phyloP scores from a whole-genome alignment of 2,797 vertebrate species.

The Gobio occitaniae region DNA sequence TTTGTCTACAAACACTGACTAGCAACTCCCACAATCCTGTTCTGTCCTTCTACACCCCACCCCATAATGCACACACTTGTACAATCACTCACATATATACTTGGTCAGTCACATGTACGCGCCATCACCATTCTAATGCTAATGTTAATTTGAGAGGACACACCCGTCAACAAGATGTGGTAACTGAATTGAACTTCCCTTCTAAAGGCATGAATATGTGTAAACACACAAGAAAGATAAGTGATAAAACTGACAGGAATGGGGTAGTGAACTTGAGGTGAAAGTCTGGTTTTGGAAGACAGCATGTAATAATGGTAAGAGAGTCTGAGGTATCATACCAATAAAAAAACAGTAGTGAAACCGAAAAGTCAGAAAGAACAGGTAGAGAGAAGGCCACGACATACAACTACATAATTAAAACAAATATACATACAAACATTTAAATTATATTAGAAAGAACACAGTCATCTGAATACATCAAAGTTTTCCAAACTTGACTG shows the following conservation, averaged over 20 bases:
- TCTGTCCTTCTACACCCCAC: slow-evolving; percentile 81
- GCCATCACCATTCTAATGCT: slow-evolving; percentile 64
- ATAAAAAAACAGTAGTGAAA: not conserved
- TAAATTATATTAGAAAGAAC: not conserved
- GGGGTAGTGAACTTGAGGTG: too few species aligned
- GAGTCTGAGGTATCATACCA: not conserved
- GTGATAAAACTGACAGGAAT: not conserved
- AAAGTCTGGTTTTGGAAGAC: too few species aligned
- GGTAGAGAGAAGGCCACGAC: not conserved
- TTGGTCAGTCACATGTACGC: not conserved
- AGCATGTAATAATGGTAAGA: not conserved
- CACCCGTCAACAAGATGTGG: slow-evolving; percentile 70
- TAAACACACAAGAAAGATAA: not conserved
- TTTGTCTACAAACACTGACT: slow-evolving; percentile 89
- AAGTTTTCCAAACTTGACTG: not conserved
- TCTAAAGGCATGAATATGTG: not conserved
- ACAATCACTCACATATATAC: not conserved
- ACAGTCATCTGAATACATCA: slow-evolving; percentile 4
- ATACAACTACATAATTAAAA: not conserved
- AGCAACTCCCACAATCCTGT: slow-evolving; percentile 80
- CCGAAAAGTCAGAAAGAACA: not conserved
- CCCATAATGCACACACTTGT: slow-evolving; percentile 51
- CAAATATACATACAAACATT: not conserved
- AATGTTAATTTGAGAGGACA: slow-evolving; percentile 81
- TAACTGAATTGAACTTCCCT: slow-evolving; percentile 63